Conservation (phyloP, 2,888 invertebrate genomes). For the Augiades crinisus region DNA sequence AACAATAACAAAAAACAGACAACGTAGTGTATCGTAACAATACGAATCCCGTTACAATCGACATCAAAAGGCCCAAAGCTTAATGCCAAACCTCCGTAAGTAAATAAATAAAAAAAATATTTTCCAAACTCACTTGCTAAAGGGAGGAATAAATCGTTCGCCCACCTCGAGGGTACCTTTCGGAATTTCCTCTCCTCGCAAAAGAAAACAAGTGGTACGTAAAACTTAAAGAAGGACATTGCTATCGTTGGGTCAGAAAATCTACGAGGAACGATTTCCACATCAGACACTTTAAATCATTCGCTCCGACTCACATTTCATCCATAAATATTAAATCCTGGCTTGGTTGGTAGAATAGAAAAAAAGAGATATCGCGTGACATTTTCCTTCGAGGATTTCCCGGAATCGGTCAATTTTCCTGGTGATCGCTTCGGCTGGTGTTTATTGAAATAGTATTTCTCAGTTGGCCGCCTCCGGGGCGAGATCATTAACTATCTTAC, state of each 20-base stretch:
- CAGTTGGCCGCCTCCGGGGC: conserved; percentile 60
- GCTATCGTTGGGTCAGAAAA: conserved; percentile 78
- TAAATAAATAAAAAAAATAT: conserved; percentile 73
- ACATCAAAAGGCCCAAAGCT: conserved; percentile 64
- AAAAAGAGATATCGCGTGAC: conserved; percentile 72
- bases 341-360: conserved; percentile 67
- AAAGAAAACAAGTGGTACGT: conserved; percentile 77
- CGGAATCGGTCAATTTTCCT: conserved; percentile 78
- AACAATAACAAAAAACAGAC: conserved; percentile 41
- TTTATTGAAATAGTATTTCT: conserved; percentile 78
- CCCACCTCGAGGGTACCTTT: conserved; percentile 66
- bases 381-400: conserved; percentile 71
- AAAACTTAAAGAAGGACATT: conserved; percentile 75
- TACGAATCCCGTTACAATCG: conserved; percentile 61
- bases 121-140: conserved; percentile 63
- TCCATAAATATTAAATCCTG: conserved; percentile 80
- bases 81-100: conserved; percentile 58
- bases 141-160: conserved; percentile 72
- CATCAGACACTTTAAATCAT: conserved; percentile 80
- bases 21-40: conserved; percentile 55
- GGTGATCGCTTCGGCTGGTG: conserved; percentile 67
- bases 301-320: conserved; percentile 77
- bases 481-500: conserved; percentile 47
- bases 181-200: conserved; percentile 61
- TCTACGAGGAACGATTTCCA: conserved; percentile 76